Evolutionary conservation across 1,140 invertebrate species (phyloP).

Genomic region (Drosophila suzukii): DNA sequence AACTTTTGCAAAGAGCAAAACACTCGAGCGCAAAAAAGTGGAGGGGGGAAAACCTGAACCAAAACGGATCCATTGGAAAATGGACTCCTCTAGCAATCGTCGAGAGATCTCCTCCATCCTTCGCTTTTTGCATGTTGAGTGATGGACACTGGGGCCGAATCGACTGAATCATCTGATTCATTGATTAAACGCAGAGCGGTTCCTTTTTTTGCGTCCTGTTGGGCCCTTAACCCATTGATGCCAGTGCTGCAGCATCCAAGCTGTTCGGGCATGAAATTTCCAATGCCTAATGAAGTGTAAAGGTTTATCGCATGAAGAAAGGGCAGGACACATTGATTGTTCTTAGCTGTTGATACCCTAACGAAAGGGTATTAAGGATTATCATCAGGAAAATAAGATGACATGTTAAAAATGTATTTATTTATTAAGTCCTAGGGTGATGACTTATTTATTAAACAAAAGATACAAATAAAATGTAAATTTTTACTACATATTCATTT

Average conservation of each 20-base stretch:
- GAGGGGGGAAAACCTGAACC: slow-evolving; percentile 5
- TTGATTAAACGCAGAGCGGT: slow-evolving; percentile 70
- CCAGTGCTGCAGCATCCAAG: slow-evolving; percentile 48
- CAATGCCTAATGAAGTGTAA: slow-evolving; percentile 78
- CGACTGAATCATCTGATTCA: slow-evolving; percentile 75
- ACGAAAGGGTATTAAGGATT: background rate
- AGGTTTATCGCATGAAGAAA: slow-evolving; percentile 76
- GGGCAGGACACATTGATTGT: slow-evolving; percentile 29
- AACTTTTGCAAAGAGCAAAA: slow-evolving; percentile 52
- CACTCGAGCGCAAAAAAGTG: slow-evolving; percentile 27
- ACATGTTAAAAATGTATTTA: no score
- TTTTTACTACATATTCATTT: no score
- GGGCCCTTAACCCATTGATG: slow-evolving; percentile 67
- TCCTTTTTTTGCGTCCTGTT: slow-evolving; percentile 16
- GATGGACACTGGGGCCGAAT: slow-evolving; percentile 64
- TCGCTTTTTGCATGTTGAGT: slow-evolving; percentile 59
- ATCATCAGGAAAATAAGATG: no score
- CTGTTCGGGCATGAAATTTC: slow-evolving; percentile 80
- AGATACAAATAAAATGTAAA: background rate
- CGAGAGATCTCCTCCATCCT: slow-evolving; percentile 11
- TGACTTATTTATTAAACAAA: no score
- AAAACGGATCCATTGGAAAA: slow-evolving; percentile 15
- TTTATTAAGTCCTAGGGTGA: no score
- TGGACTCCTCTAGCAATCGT: slow-evolving; percentile 37
- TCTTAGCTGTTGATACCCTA: slow-evolving; percentile 19